These are phyloP conservation scores for Gymnarchus niloticus DNA, from an alignment of 2,113 vertebrate species.

Conservation along the genomic window DNA sequence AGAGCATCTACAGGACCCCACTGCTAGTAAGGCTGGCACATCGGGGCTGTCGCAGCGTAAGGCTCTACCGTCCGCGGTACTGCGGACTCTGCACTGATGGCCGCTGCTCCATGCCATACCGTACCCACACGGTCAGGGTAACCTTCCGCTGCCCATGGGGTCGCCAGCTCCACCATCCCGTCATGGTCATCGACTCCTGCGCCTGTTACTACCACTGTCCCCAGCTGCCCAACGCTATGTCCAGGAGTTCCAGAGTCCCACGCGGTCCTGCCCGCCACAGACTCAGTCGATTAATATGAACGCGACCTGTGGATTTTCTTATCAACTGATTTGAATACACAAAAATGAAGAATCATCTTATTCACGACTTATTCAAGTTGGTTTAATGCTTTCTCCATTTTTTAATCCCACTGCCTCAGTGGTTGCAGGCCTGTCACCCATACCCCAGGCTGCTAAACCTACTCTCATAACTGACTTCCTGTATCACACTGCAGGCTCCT, in stretches of 20 bases:
- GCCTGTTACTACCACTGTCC: slow-evolving; percentile 62
- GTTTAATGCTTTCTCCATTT: not conserved
- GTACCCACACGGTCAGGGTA: slow-evolving; percentile 49
- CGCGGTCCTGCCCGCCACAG: not conserved
- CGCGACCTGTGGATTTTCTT: not conserved
- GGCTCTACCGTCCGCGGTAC: slow-evolving; percentile 47
- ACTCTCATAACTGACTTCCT: not conserved
- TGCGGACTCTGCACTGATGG: slow-evolving; percentile 59
- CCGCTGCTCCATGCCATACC: slow-evolving; percentile 62
- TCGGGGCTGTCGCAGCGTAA: slow-evolving; percentile 59
- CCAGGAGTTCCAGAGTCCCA: slow-evolving; percentile 28
- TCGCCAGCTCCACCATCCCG: slow-evolving; percentile 38
- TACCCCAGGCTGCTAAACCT: not conserved
- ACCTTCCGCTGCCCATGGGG: slow-evolving; percentile 56
- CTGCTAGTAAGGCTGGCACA: slow-evolving; percentile 51
- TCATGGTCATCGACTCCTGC: slow-evolving; percentile 69
- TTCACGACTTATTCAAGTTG: not conserved
- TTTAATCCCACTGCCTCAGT: not conserved
- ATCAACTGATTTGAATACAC: not conserved
- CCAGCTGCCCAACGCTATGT: slow-evolving; percentile 1
- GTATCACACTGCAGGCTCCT: no score
- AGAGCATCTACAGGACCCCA: slow-evolving; percentile 49
- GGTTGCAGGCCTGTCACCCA: no score
- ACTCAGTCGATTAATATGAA: not conserved
- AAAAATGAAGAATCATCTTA: not conserved